Base-by-base conservation (phyloP, 2,113 vertebrate genomes). In the Diadophis punctatus region DNA sequence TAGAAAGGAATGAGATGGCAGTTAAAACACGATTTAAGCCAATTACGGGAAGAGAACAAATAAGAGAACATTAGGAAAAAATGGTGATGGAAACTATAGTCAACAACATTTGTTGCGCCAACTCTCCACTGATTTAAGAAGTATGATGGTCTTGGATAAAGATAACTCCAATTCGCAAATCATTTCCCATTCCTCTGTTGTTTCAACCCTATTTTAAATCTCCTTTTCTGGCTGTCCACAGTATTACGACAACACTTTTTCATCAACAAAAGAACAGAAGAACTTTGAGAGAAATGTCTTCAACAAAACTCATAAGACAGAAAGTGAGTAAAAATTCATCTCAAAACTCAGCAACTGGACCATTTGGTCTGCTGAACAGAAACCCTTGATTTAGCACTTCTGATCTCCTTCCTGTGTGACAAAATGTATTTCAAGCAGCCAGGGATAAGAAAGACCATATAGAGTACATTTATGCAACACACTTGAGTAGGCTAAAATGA, bases 201-300 rank as follows among this genome's bases (percentile, higher is more conserved):
- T 25, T 16, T 53, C 9, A 8, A 51, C 34, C 46, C 25, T 39
- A 4, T 10, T 16, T 27, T 89, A 80, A 90, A 34, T 22, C 39
- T 84, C 52, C 48, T 34, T 5, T n/a, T 94, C 63, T 7, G 7
- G 55, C 43, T 68, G 0, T 87, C 97, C 96, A 27, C 96, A 99
- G 98, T 98, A 98, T 97, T 98, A 98, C 4, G 98, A 98, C 27
- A 95, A 96, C 80, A 96, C 98, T 8, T 98, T 98, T 96, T 97
- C 98, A 51, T 97, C 98, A 39, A 97, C 97, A 92, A 97, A 98
- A 94, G 98, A 98, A 86, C 98, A 98, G 97, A 98, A 96, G 93
- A 98, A 97, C 93, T 99, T 99, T 91, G 98, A 99, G 95, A 98
- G 85, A 94, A 98, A 97, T 7, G 93, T 99, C 93, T 99, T 98